These are phyloP conservation scores for Saimiri boliviensis DNA, from an alignment of 2,113 vertebrate species.

Conservation along the genomic window DNA sequence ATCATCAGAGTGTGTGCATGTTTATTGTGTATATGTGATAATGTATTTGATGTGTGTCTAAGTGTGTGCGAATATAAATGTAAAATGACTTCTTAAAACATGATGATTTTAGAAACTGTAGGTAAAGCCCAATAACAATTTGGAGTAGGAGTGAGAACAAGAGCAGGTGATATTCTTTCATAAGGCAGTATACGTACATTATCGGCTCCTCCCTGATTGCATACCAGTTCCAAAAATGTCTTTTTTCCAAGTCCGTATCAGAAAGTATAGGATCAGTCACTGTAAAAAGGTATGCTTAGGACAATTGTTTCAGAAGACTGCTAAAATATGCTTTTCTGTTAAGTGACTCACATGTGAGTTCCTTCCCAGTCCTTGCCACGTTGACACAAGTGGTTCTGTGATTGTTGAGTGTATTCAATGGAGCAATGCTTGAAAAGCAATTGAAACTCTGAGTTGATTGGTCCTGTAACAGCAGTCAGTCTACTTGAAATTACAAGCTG, in stretches of 20 bases:
- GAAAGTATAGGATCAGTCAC: not conserved
- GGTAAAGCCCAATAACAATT: not conserved
- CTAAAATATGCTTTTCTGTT: not conserved
- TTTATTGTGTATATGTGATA: not conserved
- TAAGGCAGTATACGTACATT: not conserved
- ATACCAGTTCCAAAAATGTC: not conserved
- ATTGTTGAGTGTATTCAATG: not conserved
- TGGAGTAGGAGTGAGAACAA: not conserved
- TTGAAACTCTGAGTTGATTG: not conserved
- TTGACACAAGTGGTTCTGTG: not conserved
- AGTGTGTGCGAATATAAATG: not conserved
- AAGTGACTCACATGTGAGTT: not conserved
- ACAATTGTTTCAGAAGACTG: not conserved
- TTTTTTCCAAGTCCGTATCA: not conserved
- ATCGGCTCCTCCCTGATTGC: not conserved
- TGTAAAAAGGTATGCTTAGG: not conserved
- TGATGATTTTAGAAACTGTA: not conserved
- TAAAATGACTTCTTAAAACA: not conserved
- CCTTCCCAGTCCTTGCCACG: not conserved
- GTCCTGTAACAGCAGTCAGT: not conserved
- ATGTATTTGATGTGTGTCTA: not conserved
- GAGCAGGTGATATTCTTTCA: not conserved
- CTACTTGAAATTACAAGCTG: constrained; percentile 54
- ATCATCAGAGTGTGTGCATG: not conserved
- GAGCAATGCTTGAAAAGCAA: constrained; percentile 8